Base-by-base conservation (phyloP, 2,113 vertebrate species). In the Saimiri boliviensis region DNA sequence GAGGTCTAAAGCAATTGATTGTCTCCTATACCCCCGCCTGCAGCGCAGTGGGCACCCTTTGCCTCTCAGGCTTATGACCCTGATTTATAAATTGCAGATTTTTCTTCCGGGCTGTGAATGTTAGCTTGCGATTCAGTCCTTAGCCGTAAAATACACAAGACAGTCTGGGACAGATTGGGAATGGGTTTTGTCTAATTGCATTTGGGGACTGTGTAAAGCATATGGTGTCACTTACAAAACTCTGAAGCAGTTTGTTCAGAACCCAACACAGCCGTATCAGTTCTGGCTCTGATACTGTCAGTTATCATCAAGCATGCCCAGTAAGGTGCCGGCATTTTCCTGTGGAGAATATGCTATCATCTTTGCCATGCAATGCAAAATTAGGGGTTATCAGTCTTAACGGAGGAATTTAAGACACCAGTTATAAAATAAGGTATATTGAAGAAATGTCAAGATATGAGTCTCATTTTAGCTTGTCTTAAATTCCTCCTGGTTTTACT, bases 161-260 rank as follows among this genome's bases (percentile, higher is more conserved):
- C 76, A 92, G 79, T 95, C 56, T 96, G 93, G 71, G 86, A 94
- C 74, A 93, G 45, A 96, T 82, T 92, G 93, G 66, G 84, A 92
- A 92, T 83, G 84, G 80, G 49, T 82, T 91, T 85, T 97, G 93
- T 80, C 86, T 77, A 73, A 91, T 95, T 87, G 89, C 80, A 68
- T 93, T 95, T 60, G 20, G 71, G 56, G 76, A 45, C 80, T 47
- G 9, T 42, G 20, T 71, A 71, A 89, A 81, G 54, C 89, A 91
- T 54, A 58, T 54, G 94, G 73, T 92, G 70, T 91, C 84, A 82
- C 80, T 85, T 93, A 91, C 20, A 66, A 95, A 96, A 86, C 49
- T 88, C 82, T 45, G 47, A 96, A 94, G 56, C 49, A 1, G 23
- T 96, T 91, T 81, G 58, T 87, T 93, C 96, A 89, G 81, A 94